A percentile compares a stretch with the other conserved stretches of the same genome.
Evolutionary conservation across 2,113 vertebrate species (phyloP).

Genomic region (Furnarius figulus): DNA sequence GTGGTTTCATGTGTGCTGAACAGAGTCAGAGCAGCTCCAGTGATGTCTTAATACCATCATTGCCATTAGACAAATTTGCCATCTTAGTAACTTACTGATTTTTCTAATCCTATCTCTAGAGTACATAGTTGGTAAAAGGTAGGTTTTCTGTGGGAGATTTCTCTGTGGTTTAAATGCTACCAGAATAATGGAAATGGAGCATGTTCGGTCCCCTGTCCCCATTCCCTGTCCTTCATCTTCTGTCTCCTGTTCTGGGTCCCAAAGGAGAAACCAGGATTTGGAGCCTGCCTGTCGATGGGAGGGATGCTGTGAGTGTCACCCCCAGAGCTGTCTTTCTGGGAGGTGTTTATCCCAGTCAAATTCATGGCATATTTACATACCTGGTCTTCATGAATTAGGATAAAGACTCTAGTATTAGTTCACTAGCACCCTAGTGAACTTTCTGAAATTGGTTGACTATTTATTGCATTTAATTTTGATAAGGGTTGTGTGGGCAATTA

Average conservation of each 20-base stretch:
- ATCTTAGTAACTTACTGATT: neutral
- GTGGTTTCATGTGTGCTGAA: neutral
- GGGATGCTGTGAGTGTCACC: neutral
- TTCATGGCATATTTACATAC: neutral
- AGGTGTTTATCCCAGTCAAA: neutral
- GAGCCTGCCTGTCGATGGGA: neutral
- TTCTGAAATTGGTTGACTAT: neutral
- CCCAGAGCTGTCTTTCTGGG: neutral
- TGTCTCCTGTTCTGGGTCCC: accelerated
- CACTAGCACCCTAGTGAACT: neutral
- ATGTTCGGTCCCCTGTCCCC: neutral
- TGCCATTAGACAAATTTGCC: neutral
- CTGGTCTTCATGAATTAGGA: neutral
- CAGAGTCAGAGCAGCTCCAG: neutral
- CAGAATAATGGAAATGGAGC: neutral
- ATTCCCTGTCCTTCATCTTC: neutral
- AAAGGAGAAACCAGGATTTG: neutral
- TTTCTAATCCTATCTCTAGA: neutral
- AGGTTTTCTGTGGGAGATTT: neutral
- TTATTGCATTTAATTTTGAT: neutral
- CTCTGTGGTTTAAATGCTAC: neutral
- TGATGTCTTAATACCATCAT: neutral
- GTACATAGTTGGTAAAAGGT: neutral
- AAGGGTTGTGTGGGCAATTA: neutral
- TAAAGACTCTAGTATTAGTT: neutral